Base-by-base conservation (phyloP, 2,888 invertebrate species). In the Malthinus flaveolus region DNA sequence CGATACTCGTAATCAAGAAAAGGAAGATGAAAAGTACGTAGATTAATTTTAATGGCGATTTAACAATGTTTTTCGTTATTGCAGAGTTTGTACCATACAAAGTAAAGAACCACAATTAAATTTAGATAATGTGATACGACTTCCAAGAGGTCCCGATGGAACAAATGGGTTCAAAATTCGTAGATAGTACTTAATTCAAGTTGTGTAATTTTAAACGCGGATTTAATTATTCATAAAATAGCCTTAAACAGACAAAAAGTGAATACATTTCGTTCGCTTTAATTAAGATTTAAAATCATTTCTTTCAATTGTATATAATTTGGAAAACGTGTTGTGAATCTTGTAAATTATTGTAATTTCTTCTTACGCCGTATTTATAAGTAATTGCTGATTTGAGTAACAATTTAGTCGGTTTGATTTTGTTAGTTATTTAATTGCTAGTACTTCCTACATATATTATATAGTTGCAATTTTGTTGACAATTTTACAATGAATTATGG, bases 111-210 rank as follows among this genome's bases (percentile, higher is more conserved):
- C 34, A 15, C 68, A 68, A 49, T 57, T 68, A 37, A 76, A 76
- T 58, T 47, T 66, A 58, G 73, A 73, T 32, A 75, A 75, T 71
- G 82, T 92, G 54, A 82, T 92, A 71, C 82, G 93, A 68, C 82
- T 88, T 73, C 93, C 93, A 0, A 83, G 84, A 68, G 91, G 91
- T 34, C 93, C 93, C 1, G 91, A 93, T 70, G 91, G 91, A 62
- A 88, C 89, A 47, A 82, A 80, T 67, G 89, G 89, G 45, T 89
- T 89, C 73, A 85, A 83, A 70, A 78, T 84, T 72, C 83, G 84
- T 69, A 87, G 88, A 85, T 88, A 86, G 85, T 83, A 78, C 39
- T 61, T 32, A 32, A 32, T 45, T 56, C 42, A 50, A 13, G 15
- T 32, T 53, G 49, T 32, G n/a, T 44, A 48, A 23, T 42, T 23